These are phyloP conservation scores for Limosa lapponica DNA, from an alignment of 2,797 vertebrate species.

Conservation along the genomic window DNA sequence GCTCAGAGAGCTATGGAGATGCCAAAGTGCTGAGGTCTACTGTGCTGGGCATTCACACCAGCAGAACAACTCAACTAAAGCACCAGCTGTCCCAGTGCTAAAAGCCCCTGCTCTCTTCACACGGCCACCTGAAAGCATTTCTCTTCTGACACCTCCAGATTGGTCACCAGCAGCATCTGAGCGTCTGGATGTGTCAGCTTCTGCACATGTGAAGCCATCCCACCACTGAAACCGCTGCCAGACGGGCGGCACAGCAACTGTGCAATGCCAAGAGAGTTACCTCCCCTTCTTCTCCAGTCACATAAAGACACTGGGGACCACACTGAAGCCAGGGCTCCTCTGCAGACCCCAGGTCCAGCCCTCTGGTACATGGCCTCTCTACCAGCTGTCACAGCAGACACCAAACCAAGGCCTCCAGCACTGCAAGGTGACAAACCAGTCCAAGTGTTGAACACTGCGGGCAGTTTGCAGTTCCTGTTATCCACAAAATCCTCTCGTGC, in stretches of 20 bases:
- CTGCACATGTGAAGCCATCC: accelerated
- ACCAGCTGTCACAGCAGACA: accelerated
- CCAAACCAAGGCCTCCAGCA: not conserved
- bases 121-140: accelerated
- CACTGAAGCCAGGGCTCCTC: accelerated
- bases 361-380: accelerated
- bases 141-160: accelerated
- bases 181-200: accelerated
- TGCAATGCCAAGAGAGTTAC: accelerated
- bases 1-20: not conserved
- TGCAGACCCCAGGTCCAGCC: not conserved
- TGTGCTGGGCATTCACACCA: not conserved
- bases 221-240: accelerated
- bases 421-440: not conserved
- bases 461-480: not conserved
- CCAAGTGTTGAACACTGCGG: accelerated
- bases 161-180: not conserved
- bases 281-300: no score
- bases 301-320: not conserved
- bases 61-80: not conserved
- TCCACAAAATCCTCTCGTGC: not conserved
- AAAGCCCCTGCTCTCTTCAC: not conserved
- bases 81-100: accelerated
- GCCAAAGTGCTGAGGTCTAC: accelerated
- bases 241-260: accelerated